Evolutionary conservation across 2,888 invertebrate genomes (phyloP).

Genomic region (Actias luna): DNA sequence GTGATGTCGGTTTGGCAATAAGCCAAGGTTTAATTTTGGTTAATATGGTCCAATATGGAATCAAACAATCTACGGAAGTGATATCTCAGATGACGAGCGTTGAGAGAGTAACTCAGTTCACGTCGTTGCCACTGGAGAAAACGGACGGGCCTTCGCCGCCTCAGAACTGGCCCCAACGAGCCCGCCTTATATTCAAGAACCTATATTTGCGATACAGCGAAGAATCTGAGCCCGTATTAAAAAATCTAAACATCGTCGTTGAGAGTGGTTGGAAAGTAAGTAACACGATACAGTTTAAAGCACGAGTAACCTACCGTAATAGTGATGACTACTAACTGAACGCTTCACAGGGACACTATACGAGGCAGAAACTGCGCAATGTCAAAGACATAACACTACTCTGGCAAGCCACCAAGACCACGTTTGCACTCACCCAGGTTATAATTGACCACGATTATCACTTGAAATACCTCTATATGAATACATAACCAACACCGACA

Average conservation of each 20-base stretch:
- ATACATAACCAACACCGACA: too few relatives aligned
- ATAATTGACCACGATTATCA: too few relatives aligned
- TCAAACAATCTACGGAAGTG: constrained; percentile 89
- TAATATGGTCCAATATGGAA: constrained; percentile 91
- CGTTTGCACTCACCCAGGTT: too few relatives aligned
- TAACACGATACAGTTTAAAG: too few relatives aligned
- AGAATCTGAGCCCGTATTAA: constrained; percentile 85
- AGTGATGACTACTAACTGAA: too few relatives aligned
- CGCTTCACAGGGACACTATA: too few relatives aligned
- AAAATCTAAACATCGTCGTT: constrained; percentile 83
- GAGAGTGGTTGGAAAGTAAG: constrained; percentile 85
- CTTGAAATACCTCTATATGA: too few relatives aligned
- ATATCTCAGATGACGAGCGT: constrained; percentile 91
- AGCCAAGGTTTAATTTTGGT: constrained; percentile 88
- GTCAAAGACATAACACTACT: too few relatives aligned
- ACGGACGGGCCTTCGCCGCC: constrained; percentile 83
- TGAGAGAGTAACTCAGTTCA: constrained; percentile 91
- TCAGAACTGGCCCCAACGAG: constrained; percentile 83
- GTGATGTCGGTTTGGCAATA: constrained; percentile 87
- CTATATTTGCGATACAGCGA: constrained; percentile 84
- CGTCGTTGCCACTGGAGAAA: constrained; percentile 87
- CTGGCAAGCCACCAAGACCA: too few relatives aligned
- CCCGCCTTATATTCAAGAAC: constrained; percentile 82
- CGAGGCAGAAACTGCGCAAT: too few relatives aligned
- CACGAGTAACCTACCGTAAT: too few relatives aligned